A percentile compares a stretch with the other conserved stretches of the same genome.
Conservation (phyloP, 2,888 invertebrate species). For the Cepaea hortensis region DNA sequence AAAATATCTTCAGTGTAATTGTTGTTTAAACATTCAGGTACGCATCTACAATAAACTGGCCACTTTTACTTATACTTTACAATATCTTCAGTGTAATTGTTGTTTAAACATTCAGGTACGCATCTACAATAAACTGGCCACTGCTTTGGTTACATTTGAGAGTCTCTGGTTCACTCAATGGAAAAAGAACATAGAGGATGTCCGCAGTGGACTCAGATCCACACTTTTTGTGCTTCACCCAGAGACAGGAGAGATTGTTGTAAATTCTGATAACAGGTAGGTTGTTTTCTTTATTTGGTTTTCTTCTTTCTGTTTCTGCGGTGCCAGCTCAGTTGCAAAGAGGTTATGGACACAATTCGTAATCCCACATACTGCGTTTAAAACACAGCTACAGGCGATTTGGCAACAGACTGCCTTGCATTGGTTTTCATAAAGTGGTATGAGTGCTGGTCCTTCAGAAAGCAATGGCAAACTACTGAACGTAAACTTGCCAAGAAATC, state of each 20-base stretch:
- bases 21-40: slow-evolving; percentile 50
- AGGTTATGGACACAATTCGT: no score
- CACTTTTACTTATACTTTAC: slow-evolving; percentile 48
- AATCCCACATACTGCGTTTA: no score
- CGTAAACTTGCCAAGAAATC: no score
- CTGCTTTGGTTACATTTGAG: slow-evolving; percentile 75
- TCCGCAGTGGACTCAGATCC: slow-evolving; percentile 71
- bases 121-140: slow-evolving; percentile 72
- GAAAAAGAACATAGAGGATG: slow-evolving; percentile 73
- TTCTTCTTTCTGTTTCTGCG: not conserved
- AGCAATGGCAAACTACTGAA: no score
- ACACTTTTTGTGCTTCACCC: slow-evolving; percentile 73
- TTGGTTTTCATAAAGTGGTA: no score
- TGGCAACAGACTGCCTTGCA: no score
- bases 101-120: slow-evolving; percentile 55
- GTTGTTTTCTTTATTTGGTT: not conserved
- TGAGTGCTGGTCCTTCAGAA: no score
- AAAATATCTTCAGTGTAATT: no score
- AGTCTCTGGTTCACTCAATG: slow-evolving; percentile 75
- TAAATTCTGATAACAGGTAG: slow-evolving; percentile 75
- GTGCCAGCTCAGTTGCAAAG: not conserved
- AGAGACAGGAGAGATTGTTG: slow-evolving; percentile 69
- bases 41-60: slow-evolving; percentile 72
- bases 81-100: no score
- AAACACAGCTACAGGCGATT: no score